These are phyloP conservation scores for Caretta caretta DNA, from an alignment of 2,113 vertebrate genomes.

Conservation along the genomic window DNA sequence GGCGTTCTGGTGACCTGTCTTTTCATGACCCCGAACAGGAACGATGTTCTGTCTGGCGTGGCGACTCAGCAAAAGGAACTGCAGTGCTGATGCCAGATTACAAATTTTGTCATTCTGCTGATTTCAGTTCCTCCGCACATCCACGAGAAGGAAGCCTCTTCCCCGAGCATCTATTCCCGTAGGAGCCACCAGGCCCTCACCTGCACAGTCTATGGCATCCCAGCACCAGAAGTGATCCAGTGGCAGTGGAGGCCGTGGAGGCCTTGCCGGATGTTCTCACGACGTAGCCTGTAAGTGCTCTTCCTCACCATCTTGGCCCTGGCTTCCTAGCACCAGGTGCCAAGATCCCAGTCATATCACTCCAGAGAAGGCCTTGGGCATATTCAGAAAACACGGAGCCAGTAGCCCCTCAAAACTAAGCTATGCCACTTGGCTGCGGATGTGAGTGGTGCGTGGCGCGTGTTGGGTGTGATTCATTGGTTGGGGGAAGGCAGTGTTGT, in stretches of 20 bases:
- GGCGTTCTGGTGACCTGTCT: neutral
- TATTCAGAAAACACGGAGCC: neutral
- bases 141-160: conserved; percentile 94
- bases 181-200: conserved; percentile 93
- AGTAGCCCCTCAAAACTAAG: neutral
- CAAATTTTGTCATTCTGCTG: conserved; percentile 10
- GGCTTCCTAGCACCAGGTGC: neutral
- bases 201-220: conserved; percentile 91
- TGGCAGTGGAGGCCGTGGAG: conserved; percentile 98
- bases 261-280: conserved; percentile 88
- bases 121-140: conserved; percentile 91
- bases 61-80: neutral
- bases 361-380: neutral
- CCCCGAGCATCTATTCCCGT: conserved; percentile 89
- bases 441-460: neutral
- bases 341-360: neutral
- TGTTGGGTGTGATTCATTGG: neutral
- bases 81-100: rapidly evolving
- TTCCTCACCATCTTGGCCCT: neutral
- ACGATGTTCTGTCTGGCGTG: neutral
- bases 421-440: neutral
- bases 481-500: neutral
- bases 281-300: conserved; percentile 86
- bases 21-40: rapidly evolving
- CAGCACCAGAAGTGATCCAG: conserved; percentile 84